Conservation (phyloP, 2,797 vertebrate genomes). For the Apogon hyalosoma region DNA sequence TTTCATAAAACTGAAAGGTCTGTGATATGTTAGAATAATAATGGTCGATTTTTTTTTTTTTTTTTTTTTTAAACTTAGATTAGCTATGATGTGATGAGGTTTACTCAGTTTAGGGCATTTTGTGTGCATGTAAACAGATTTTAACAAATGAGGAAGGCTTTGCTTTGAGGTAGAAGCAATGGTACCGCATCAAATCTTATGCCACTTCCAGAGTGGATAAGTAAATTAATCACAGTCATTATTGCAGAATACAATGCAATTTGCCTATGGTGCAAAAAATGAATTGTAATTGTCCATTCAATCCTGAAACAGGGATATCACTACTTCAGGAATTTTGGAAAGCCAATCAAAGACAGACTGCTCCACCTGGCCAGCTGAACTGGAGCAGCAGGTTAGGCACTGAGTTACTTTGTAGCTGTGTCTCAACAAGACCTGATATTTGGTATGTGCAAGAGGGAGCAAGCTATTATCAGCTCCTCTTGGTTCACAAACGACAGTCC, state of each 20-base stretch:
- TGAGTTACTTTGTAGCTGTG: neutral
- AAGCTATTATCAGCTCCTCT: neutral
- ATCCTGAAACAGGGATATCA: neutral
- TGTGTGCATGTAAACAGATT: constrained; percentile 38
- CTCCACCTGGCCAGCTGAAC: neutral
- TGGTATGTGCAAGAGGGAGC: neutral
- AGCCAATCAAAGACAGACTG: neutral
- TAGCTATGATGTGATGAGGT: neutral
- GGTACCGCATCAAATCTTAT: neutral
- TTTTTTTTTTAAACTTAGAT: too few relatives aligned
- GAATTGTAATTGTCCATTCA: neutral
- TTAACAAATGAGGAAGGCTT: constrained; percentile 35
- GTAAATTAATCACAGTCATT: too few relatives aligned
- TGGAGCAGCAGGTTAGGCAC: constrained; percentile 1
- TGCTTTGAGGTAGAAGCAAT: constrained; percentile 19
- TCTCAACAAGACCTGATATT: constrained; percentile 2
- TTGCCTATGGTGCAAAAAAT: too few relatives aligned
- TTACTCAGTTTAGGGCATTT: neutral
- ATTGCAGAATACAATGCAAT: too few relatives aligned
- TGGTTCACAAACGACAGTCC: neutral
- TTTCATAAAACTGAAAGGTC: neutral
- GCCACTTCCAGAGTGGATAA: neutral
- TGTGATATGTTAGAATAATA: constrained; percentile 1
- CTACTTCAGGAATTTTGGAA: constrained; percentile 2
- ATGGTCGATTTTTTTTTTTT: neutral